Conservation (phyloP, 2,113 vertebrate genomes). For the Cyanoramphus novaezelandiae region DNA sequence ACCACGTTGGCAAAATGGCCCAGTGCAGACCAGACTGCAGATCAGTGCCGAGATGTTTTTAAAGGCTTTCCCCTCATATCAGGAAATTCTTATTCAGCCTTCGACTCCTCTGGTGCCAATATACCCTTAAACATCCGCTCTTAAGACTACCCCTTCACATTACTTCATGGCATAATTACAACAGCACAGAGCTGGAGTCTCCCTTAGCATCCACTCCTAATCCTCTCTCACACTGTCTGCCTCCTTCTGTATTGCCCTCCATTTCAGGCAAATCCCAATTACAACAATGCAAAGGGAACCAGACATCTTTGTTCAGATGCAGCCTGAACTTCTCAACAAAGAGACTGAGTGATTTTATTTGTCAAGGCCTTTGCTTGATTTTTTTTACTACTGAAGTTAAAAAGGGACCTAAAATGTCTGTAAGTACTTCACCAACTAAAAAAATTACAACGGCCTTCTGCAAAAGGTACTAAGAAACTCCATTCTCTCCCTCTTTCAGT, state of each 20-base stretch:
- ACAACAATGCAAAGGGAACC: neutral
- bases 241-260: neutral
- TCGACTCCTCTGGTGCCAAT: neutral
- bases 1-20: rapidly evolving
- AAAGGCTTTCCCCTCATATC: neutral
- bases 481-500: neutral
- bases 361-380: neutral
- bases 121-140: neutral
- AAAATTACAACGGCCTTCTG: neutral
- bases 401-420: neutral
- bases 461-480: neutral
- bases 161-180: neutral
- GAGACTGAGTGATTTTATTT: neutral
- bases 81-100: neutral
- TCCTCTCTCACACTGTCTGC: neutral
- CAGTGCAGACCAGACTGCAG: neutral
- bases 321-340: neutral
- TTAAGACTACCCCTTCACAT: neutral
- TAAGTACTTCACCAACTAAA: neutral
- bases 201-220: neutral
- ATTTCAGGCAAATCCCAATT: neutral
- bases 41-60: neutral
- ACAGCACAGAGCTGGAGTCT: neutral
- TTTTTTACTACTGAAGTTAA: neutral
- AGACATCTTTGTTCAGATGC: neutral